Evolutionary conservation across 2,888 invertebrate genomes (phyloP).

Genomic region (Platycnemis pennipes): DNA sequence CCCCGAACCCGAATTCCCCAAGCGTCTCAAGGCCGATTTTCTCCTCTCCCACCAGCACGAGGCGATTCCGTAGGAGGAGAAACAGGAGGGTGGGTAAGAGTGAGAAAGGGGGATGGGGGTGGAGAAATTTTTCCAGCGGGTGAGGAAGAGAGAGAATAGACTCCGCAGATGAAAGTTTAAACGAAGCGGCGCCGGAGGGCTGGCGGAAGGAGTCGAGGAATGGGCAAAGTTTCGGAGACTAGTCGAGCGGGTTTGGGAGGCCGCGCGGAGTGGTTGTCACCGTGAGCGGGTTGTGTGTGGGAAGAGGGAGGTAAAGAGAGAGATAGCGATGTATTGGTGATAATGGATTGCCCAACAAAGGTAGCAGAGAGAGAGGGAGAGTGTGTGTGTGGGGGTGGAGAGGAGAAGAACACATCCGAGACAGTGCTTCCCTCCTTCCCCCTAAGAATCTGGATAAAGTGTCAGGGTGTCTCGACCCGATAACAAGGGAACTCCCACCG

Average conservation of each 20-base stretch:
- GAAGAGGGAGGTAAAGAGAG: background rate
- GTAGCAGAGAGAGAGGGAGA: too few species aligned
- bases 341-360: background rate
- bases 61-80: background rate
- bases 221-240: background rate
- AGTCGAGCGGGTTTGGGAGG: background rate
- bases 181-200: background rate
- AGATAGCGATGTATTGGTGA: background rate
- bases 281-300: background rate
- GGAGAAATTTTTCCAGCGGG: background rate
- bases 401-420: too few species aligned
- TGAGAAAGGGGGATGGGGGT: background rate
- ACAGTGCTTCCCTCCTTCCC: background rate
- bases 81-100: background rate
- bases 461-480: background rate
- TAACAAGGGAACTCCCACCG: background rate
- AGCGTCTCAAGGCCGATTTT: background rate
- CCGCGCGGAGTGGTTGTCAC: background rate
- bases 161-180: background rate
- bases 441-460: background rate
- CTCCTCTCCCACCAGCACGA: background rate
- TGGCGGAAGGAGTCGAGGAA: background rate
- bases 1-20: background rate
- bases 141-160: background rate
- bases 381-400: too few species aligned